Evolutionary conservation across 2,797 vertebrate genomes (phyloP).

Genomic region (Gymnodraco acuticeps): DNA sequence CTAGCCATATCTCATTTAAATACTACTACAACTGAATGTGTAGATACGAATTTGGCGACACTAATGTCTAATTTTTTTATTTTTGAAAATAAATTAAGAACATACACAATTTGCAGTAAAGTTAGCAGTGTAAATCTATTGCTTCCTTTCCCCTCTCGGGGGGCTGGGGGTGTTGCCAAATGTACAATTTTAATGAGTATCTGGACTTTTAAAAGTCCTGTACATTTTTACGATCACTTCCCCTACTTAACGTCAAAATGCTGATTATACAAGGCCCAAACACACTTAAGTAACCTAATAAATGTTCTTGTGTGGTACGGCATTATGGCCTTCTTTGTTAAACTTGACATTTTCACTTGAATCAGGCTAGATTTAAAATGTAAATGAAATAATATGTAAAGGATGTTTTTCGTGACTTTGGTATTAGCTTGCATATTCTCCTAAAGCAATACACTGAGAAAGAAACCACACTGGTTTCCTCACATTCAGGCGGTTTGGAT

Average conservation of each 20-base stretch:
- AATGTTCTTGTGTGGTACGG: not conserved
- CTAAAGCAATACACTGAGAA: constrained; percentile 1
- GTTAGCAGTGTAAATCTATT: not conserved
- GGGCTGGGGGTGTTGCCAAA: no score
- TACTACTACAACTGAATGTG: not conserved
- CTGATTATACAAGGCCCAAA: not conserved
- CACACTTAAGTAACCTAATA: not conserved
- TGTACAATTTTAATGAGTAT: not conserved
- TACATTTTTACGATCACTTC: not conserved
- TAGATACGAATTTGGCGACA: not conserved
- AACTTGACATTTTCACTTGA: not conserved
- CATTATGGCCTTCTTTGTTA: not conserved
- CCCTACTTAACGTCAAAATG: not conserved
- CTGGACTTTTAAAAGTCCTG: not conserved
- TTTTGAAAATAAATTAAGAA: no score
- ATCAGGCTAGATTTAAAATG: not conserved
- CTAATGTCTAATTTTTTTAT: not conserved
- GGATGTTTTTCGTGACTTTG: not conserved
- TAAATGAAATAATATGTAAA: not conserved
- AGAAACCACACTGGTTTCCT: not conserved
- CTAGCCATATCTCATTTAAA: not conserved
- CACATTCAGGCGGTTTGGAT: constrained; percentile 18
- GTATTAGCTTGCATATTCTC: not conserved
- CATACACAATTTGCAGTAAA: not conserved
- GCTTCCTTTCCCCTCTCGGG: not conserved